Evolutionary conservation across 2,797 vertebrate species (phyloP).

Genomic region (Neosilurus mollespiculum): DNA sequence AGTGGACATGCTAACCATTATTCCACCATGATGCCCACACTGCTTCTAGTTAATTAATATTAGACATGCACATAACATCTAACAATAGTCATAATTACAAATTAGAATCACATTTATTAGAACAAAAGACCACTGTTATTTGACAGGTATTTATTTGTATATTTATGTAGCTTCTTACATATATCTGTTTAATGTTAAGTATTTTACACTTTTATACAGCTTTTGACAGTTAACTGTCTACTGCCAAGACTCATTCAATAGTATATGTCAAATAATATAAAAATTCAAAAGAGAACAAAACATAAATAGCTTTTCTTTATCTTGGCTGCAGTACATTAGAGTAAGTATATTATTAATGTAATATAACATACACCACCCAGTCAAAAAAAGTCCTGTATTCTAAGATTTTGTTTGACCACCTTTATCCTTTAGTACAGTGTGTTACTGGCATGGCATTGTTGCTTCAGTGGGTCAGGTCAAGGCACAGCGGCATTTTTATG

Average conservation of each 20-base stretch:
- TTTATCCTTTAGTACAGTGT: no score
- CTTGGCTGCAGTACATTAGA: conserved; percentile 6
- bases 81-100: neutral
- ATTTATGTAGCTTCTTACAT: neutral
- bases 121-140: neutral
- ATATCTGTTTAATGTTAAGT: neutral
- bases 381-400: no score
- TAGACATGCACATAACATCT: neutral
- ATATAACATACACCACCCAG: neutral
- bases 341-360: neutral
- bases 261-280: conserved; percentile 6
- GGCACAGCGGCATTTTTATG: no score
- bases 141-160: conserved; percentile 21
- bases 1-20: no score
- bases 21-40: neutral
- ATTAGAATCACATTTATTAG: neutral
- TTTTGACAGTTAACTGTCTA: neutral
- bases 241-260: no score
- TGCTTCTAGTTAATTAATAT: neutral
- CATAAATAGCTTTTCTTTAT: conserved; percentile 11
- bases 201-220: neutral
- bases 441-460: no score
- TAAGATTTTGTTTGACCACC: no score
- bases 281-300: neutral
- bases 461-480: no score